Conservation (phyloP, 2,113 vertebrate genomes). For the Plecotus auritus region DNA sequence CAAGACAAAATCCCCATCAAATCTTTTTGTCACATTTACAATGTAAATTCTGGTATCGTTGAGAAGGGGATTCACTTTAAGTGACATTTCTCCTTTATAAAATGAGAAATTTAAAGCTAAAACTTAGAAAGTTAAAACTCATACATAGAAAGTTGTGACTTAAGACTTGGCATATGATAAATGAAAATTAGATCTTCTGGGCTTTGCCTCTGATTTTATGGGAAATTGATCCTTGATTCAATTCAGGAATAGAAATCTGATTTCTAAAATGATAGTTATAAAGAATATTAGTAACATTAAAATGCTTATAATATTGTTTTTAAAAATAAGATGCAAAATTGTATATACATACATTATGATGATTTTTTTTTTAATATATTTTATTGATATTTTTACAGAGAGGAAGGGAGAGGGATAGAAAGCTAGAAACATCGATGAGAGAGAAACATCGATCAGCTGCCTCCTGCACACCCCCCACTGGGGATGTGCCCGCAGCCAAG, state of each 20-base stretch:
- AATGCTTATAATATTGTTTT: background rate
- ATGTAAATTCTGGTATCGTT: background rate
- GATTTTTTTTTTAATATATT: background rate
- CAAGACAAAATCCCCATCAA: background rate
- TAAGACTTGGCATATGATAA: background rate
- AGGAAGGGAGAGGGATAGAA: no score
- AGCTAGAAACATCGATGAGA: no score
- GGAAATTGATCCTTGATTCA: background rate
- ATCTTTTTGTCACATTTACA: background rate
- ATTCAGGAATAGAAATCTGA: slow-evolving; percentile 4
- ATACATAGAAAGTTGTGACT: background rate
- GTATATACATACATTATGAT: background rate
- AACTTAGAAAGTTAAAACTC: background rate
- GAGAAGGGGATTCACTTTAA: background rate
- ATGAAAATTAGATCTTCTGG: background rate
- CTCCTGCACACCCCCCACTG: no score
- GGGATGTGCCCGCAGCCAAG: no score
- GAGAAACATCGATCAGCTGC: no score
- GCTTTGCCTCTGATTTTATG: background rate
- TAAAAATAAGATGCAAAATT: background rate
- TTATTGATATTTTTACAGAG: no score
- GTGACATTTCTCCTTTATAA: background rate
- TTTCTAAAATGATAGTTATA: background rate
- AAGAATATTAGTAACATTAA: background rate
- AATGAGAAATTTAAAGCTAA: background rate